These are phyloP conservation scores for Crematogaster levior DNA, from an alignment of 2,888 invertebrate species.

Conservation along the genomic window DNA sequence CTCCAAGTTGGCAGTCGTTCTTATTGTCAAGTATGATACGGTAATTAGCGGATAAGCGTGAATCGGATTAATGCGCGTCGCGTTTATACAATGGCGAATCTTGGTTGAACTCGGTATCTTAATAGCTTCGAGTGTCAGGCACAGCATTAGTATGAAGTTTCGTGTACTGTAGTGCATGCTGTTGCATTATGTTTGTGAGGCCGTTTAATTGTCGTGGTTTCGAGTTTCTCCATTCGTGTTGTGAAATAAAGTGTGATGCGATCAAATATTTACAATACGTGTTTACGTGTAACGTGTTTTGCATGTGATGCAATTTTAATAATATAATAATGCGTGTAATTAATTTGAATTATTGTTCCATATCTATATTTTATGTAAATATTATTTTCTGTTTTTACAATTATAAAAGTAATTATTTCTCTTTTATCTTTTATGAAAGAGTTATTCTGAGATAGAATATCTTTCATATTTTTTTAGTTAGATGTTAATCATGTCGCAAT, in stretches of 20 bases:
- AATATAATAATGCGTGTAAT: slow-evolving; percentile 9
- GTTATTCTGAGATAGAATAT: background rate
- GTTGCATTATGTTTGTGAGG: slow-evolving; percentile 55
- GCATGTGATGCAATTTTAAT: background rate
- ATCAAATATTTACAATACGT: slow-evolving; percentile 24
- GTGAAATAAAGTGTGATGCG: slow-evolving; percentile 28
- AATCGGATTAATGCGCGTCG: slow-evolving; percentile 68
- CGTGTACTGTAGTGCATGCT: slow-evolving; percentile 53
- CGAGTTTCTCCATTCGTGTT: slow-evolving; percentile 36
- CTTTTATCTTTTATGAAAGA: background rate
- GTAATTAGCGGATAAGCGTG: slow-evolving; percentile 68
- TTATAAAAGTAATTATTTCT: slow-evolving; percentile 22
- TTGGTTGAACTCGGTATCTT: slow-evolving; percentile 73
- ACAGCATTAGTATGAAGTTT: slow-evolving; percentile 60
- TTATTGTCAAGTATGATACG: slow-evolving; percentile 62
- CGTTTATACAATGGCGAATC: slow-evolving; percentile 65
- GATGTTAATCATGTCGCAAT: background rate
- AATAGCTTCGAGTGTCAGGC: slow-evolving; percentile 71
- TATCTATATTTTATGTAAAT: background rate
- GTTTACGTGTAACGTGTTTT: background rate
- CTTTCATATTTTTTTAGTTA: background rate
- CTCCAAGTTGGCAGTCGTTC: slow-evolving; percentile 46
- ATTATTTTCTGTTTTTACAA: no score
- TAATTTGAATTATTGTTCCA: background rate
- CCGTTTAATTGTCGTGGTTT: slow-evolving; percentile 47